These are phyloP conservation scores for Danio jaintianensis DNA, from an alignment of 2,797 vertebrate genomes.

Conservation along the genomic window DNA sequence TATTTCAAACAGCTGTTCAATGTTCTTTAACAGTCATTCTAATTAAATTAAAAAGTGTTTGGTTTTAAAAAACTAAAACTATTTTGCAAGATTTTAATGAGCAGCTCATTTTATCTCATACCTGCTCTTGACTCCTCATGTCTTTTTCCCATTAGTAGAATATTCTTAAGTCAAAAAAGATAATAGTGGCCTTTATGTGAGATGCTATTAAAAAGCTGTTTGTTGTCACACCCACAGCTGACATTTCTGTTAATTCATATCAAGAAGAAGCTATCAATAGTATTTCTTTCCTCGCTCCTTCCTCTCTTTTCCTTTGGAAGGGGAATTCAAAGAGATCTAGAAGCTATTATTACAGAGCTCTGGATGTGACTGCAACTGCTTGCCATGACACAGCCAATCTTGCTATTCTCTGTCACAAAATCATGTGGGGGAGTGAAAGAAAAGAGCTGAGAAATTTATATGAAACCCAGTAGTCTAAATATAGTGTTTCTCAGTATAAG, in stretches of 20 bases:
- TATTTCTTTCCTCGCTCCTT: not conserved
- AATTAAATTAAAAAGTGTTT: not conserved
- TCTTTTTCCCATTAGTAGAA: not conserved
- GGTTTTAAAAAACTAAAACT: not conserved
- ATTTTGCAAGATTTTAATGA: not conserved
- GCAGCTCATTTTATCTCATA: not conserved
- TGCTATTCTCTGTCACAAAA: not conserved
- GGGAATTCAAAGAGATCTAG: not conserved
- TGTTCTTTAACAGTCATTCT: too few relatives aligned
- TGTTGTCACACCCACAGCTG: constrained; percentile 5
- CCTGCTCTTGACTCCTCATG: not conserved
- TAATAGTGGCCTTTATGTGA: not conserved
- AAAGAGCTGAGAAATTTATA: not conserved
- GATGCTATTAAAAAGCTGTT: constrained; percentile 12
- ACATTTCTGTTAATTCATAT: not conserved
- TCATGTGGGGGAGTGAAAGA: not conserved
- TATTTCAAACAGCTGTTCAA: too few relatives aligned
- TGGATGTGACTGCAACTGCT: not conserved
- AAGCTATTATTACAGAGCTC: not conserved
- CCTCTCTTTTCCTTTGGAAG: not conserved
- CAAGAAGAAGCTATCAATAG: not conserved
- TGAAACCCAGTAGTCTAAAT: not conserved
- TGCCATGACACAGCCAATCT: constrained; percentile 8
- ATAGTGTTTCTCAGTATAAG: too few relatives aligned
- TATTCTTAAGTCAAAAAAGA: not conserved